Percentiles rank a stretch among this genome's conserved stretches.
These are phyloP conservation scores for Odontamblyopus lacepedii DNA, from an alignment of 2,797 vertebrate genomes.

Conservation along the genomic window DNA sequence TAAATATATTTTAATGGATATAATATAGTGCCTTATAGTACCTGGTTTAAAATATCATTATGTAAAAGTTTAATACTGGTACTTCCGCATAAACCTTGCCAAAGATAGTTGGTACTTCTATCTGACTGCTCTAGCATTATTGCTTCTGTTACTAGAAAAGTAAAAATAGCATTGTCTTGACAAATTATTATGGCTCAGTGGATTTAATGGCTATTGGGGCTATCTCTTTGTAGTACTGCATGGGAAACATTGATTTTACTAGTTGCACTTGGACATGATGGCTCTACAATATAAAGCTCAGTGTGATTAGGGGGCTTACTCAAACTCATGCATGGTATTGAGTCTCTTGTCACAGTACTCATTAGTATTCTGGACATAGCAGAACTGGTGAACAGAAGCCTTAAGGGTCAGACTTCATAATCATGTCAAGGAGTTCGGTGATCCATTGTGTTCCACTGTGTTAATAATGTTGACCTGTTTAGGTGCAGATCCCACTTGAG, in stretches of 20 bases:
- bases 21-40: too few species aligned
- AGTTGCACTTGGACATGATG: background rate
- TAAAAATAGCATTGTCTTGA: too few species aligned
- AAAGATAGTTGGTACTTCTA: too few species aligned
- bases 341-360: background rate
- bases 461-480: conserved; percentile 58
- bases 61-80: too few species aligned
- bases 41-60: too few species aligned
- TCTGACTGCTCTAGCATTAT: too few species aligned
- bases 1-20: too few species aligned
- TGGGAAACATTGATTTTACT: background rate
- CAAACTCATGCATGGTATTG: background rate
- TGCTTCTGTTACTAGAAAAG: too few species aligned
- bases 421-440: conserved; percentile 46
- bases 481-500: conserved; percentile 18
- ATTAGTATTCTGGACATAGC: conserved; percentile 24
- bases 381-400: conserved; percentile 37
- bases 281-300: background rate
- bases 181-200: background rate
- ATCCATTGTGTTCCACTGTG: conserved; percentile 40
- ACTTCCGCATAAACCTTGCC: too few species aligned
- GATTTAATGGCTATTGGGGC: background rate
- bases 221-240: background rate
- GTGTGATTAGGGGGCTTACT: background rate
- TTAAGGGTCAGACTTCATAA: conserved; percentile 40